Percentiles rank a stretch among this genome's conserved stretches.
Conservation (phyloP, 2,888 invertebrate genomes). For the Epinotia bilunana region DNA sequence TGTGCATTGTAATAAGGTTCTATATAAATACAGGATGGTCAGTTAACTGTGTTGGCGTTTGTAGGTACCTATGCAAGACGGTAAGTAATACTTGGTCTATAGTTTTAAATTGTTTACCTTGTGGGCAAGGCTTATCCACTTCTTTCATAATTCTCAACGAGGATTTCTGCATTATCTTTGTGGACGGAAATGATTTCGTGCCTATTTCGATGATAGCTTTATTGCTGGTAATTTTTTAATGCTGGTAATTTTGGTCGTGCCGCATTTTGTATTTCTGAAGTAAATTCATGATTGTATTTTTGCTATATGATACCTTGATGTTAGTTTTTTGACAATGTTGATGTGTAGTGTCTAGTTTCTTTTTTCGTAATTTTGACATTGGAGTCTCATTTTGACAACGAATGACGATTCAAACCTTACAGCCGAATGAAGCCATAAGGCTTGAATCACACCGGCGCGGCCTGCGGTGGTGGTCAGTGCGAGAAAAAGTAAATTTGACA, state of each 20-base stretch:
- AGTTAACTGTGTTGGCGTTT: too few relatives aligned
- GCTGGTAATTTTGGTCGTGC: not conserved
- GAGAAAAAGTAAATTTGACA: too few relatives aligned
- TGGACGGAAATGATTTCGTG: not conserved
- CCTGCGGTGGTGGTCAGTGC: too few relatives aligned
- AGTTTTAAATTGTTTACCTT: constrained; percentile 19
- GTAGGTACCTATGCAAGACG: too few relatives aligned
- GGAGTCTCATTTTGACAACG: too few relatives aligned
- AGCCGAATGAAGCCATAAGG: too few relatives aligned
- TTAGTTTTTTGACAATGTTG: not conserved
- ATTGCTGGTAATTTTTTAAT: not conserved
- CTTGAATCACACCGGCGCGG: too few relatives aligned
- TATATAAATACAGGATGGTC: too few relatives aligned
- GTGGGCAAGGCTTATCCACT: constrained; percentile 26
- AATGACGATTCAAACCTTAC: too few relatives aligned
- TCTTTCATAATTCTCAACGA: constrained; percentile 16
- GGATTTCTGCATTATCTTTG: constrained; percentile 8
- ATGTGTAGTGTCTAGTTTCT: not conserved
- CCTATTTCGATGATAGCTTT: not conserved
- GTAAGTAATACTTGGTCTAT: too few relatives aligned
- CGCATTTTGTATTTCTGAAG: not conserved
- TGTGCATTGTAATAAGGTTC: too few relatives aligned
- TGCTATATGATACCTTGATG: not conserved
- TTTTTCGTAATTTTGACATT: not conserved
- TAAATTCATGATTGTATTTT: not conserved